phyloP scores from a whole-genome alignment of 2,797 vertebrate species.

The Clarias laeviceps region DNA sequence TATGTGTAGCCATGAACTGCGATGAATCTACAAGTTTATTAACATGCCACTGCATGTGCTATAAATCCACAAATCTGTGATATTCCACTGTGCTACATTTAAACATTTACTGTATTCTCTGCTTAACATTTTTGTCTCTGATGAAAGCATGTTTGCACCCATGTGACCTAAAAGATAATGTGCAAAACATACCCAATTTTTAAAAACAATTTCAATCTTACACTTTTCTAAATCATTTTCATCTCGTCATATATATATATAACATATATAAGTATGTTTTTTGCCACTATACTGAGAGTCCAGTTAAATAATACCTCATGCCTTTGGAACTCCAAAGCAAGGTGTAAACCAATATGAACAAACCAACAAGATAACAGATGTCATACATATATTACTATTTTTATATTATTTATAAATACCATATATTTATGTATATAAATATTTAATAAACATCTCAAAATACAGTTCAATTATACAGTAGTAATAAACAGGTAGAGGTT shows the following conservation, averaged over 20 bases:
- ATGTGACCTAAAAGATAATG: not conserved
- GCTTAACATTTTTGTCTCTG: not conserved
- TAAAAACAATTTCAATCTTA: not conserved
- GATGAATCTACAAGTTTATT: not conserved
- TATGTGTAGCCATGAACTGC: no score
- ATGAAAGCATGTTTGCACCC: not conserved
- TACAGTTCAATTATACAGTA: not conserved
- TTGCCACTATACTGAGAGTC: not conserved
- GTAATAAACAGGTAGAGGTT: no score
- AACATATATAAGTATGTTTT: not conserved
- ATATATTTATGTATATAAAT: not conserved
- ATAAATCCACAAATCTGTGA: not conserved
- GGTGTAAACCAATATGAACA: not conserved
- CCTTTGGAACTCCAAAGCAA: not conserved
- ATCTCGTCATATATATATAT: no score
- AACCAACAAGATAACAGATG: not conserved
- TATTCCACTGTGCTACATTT: not conserved
- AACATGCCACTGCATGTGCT: not conserved
- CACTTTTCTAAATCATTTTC: constrained; percentile 22
- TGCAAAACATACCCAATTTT: not conserved
- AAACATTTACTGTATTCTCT: not conserved
- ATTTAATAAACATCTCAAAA: not conserved
- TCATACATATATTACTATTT: not conserved
- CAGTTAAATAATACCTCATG: not conserved
- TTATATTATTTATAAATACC: no score